Evolutionary conservation across 2,113 vertebrate genomes (phyloP).

Genomic region (Lanius collurio): DNA sequence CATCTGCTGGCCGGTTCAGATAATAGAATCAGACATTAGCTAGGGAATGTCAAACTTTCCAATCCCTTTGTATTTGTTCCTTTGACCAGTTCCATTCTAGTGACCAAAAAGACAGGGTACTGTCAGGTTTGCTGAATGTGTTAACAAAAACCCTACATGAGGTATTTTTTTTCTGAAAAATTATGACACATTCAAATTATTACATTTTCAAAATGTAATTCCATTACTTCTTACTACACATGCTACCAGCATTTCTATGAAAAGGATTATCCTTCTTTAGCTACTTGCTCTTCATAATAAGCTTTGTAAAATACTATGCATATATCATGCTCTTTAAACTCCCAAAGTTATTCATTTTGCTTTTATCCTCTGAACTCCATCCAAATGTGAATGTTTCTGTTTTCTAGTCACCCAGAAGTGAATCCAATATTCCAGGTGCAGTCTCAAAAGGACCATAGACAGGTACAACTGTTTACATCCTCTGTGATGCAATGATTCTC

Average conservation of each 20-base stretch:
- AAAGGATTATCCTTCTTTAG: conserved; percentile 36
- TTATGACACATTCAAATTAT: background rate
- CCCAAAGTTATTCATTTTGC: background rate
- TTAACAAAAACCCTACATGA: background rate
- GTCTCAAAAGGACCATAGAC: conserved; percentile 31
- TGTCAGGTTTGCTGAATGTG: background rate
- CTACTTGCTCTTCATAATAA: conserved; percentile 2
- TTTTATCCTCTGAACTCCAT: conserved; percentile 26
- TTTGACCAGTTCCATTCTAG: background rate
- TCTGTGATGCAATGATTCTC: conserved; percentile 18
- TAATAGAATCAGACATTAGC: background rate
- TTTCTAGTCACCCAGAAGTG: background rate
- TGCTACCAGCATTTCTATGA: background rate
- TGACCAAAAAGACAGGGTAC: background rate
- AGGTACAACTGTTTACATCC: background rate
- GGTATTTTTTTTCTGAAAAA: background rate
- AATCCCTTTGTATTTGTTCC: background rate
- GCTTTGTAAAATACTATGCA: background rate
- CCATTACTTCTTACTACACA: background rate
- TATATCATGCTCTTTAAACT: background rate
- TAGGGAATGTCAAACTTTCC: background rate
- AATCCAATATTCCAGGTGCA: conserved; percentile 50
- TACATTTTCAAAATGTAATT: conserved; percentile 11
- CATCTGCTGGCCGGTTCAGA: background rate
- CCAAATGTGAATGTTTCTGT: conserved; percentile 15